Evolutionary conservation across 2,113 vertebrate species (phyloP), one percentile per base, ranked within the genome.

Genomic region (Spizaetus ornatus): DNA sequence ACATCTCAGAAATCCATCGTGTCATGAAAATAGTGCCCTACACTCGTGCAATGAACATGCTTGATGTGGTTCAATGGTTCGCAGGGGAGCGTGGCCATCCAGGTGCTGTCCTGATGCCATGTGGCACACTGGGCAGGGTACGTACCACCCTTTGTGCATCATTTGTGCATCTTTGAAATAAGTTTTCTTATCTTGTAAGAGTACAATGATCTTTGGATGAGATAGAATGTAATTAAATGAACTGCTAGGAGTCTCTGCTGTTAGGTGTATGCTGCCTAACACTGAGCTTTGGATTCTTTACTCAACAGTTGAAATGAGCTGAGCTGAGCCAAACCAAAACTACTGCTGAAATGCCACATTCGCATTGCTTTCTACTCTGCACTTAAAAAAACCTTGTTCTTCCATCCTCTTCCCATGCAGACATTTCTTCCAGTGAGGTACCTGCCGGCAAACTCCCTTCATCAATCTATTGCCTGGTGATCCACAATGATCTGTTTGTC

Each of bases 31-130:
- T 7, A 53, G n/a, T 16, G 80, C 6, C n/a, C 36, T 73, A 55
- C 48, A 18, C 11, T 53, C 1, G 0, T 69, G 25, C 56, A 23
- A 2, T 62, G 58, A n/a, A 34, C 3, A 1, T 7, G 40, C n/a
- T 69, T 56, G 58, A 52, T 69, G 53, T 65, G 21, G 43, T 85
- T 74, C 66, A 42, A 9, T 42, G 53, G 65, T 59, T 55, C 69
- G 26, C 53, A 22, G 61, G 70, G 40, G 43, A 62, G 20, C 1
- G 0, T 15, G 45, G 69, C 77, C 34, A 13, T 38, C 56, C 66
- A 50, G 40, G 25, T 48, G 79, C 74, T 77, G 67, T 48, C 58
- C 42, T 58, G n/a, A 43, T 83, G 79, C 63, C 53, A 32, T 16
- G n/a, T 52, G 50, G n/a, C 76, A 42, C 7, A 1, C 48, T 29